Conservation (phyloP, 1,140 invertebrate genomes). For the Wiebesia pumilae region DNA sequence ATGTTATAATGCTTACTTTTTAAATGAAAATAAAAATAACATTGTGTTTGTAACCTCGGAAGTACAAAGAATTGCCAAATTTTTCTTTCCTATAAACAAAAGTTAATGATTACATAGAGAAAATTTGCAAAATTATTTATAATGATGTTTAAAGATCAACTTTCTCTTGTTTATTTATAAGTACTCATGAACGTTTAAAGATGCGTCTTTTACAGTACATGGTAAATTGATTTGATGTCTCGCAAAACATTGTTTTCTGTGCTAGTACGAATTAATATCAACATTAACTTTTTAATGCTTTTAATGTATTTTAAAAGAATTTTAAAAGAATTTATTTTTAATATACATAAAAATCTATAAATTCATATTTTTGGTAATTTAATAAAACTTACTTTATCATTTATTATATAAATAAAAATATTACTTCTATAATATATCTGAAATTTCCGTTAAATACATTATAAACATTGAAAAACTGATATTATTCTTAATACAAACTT, state of each 20-base stretch:
- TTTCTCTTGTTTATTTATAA: background rate
- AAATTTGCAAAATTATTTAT: background rate
- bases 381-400: too few species aligned
- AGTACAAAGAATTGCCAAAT: background rate
- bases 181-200: background rate
- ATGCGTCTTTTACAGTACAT: constrained; percentile 11
- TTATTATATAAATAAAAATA: too few species aligned
- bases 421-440: too few species aligned
- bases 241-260: background rate
- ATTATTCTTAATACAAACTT: too few species aligned
- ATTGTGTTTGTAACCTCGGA: too few species aligned
- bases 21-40: background rate
- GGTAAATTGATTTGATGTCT: constrained; percentile 15
- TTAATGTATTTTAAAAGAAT: background rate
- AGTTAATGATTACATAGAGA: background rate
- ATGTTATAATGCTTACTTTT: too few species aligned
- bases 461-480: too few species aligned
- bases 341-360: too few species aligned
- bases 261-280: background rate
- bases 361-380: too few species aligned
- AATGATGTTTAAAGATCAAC: background rate
- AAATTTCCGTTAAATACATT: too few species aligned
- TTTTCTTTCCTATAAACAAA: background rate
- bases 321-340: too few species aligned
- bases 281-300: background rate